Evolutionary conservation across 2,888 invertebrate species (phyloP).

Genomic region (Chrysotoxum bicinctum): DNA sequence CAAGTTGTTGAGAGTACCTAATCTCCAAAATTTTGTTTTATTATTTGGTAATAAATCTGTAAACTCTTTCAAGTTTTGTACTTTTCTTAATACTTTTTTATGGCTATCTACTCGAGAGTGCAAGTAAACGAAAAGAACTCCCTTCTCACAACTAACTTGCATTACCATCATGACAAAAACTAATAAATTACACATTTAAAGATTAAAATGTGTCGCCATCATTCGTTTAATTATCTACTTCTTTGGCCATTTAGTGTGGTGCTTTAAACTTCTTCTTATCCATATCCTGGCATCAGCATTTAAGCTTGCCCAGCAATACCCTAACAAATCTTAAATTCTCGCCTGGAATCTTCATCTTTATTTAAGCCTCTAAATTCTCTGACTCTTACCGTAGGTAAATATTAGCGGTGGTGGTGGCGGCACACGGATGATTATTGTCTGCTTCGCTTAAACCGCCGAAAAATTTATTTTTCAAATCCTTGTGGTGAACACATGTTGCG

Average conservation of each 20-base stretch:
- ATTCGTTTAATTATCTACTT: conserved; percentile 54
- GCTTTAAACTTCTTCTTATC: conserved; percentile 45
- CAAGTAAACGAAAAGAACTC: not conserved
- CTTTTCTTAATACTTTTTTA: not conserved
- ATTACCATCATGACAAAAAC: conserved; percentile 56
- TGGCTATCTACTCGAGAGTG: fast-evolving
- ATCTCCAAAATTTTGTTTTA: too few species aligned
- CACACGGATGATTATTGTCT: conserved; percentile 49
- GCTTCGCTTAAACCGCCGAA: conserved; percentile 46
- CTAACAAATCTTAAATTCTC: conserved; percentile 46
- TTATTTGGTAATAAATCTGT: not conserved
- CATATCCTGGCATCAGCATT: conserved; percentile 69
- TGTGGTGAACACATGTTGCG: conserved; percentile 73
- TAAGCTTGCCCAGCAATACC: conserved; percentile 53
- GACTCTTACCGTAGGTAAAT: not conserved
- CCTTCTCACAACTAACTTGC: not conserved
- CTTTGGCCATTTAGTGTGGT: conserved; percentile 23
- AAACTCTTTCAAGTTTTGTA: not conserved
- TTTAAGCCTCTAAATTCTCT: not conserved
- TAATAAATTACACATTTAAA: conserved; percentile 63
- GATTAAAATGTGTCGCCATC: conserved; percentile 65
- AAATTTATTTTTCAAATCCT: conserved; percentile 57
- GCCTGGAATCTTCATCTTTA: conserved; percentile 22
- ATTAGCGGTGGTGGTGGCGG: conserved; percentile 16
- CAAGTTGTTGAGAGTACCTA: too few species aligned